These are phyloP conservation scores for Siderastrea siderea DNA, from an alignment of 92 coral and sea anemone species.

Conservation along the genomic window DNA sequence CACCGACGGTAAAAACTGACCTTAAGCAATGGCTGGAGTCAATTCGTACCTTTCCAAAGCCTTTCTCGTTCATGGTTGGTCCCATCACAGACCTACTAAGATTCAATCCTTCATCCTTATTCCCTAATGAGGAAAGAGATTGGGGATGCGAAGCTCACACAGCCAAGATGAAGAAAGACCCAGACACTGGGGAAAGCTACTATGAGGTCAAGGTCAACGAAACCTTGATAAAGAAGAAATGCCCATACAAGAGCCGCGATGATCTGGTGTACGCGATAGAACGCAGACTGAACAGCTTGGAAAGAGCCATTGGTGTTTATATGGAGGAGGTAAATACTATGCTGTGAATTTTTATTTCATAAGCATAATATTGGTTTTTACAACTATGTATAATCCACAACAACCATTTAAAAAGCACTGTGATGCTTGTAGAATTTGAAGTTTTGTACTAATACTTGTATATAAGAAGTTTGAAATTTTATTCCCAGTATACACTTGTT, in stretches of 20 bases:
- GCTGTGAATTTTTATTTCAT: no score
- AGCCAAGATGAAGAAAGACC: background rate
- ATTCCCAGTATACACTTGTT: no score
- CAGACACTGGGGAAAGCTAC: constrained; percentile 3
- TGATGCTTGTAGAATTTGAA: no score
- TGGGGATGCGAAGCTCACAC: background rate
- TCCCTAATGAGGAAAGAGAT: no score
- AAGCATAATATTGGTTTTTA: no score
- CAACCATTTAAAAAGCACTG: no score
- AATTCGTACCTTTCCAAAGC: background rate
- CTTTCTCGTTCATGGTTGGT: background rate
- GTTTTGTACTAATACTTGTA: no score
- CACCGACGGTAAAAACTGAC: background rate
- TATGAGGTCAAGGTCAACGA: background rate
- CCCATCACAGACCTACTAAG: background rate
- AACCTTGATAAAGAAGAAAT: background rate
- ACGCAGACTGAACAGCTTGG: background rate
- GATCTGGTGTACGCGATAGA: background rate
- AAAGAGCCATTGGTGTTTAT: constrained; percentile 3
- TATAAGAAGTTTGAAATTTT: no score
- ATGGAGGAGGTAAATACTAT: constrained; percentile 1
- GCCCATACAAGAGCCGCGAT: background rate
- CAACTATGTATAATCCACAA: no score
- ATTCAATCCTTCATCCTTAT: no score
- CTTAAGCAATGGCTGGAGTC: background rate